Percentiles rank a stretch among this genome's conserved stretches.
phyloP scores from a whole-genome alignment of 2,797 vertebrate species.

The Trachurus trachurus region DNA sequence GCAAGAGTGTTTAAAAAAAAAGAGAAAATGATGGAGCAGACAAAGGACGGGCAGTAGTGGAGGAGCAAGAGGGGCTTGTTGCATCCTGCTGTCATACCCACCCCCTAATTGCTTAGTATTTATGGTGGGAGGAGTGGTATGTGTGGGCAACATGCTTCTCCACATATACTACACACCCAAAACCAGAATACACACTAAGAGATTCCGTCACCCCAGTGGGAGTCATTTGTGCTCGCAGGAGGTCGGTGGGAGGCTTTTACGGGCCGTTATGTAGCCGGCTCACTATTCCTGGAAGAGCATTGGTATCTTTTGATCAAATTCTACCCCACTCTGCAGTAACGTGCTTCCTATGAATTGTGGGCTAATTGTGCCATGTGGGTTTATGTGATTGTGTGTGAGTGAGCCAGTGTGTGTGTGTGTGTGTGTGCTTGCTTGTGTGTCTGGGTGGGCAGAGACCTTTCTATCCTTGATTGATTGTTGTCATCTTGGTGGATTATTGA shows the following conservation, averaged over 20 bases:
- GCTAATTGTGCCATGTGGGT: constrained; percentile 73
- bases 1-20: neutral
- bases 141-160: constrained; percentile 61
- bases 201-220: constrained; percentile 73
- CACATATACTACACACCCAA: constrained; percentile 64
- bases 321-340: constrained; percentile 78
- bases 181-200: constrained; percentile 71
- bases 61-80: constrained; percentile 58
- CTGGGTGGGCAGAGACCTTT: constrained; percentile 50
- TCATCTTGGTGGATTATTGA: constrained; percentile 80
- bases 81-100: constrained; percentile 59
- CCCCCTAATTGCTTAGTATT: constrained; percentile 70
- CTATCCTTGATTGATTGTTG: constrained; percentile 80
- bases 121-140: constrained; percentile 65
- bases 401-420: constrained; percentile 16
- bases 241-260: constrained; percentile 82
- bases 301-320: constrained; percentile 85
- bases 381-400: constrained; percentile 37
- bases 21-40: neutral
- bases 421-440: constrained; percentile 36
- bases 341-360: constrained; percentile 74
- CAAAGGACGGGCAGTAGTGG: constrained; percentile 11
- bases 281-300: constrained; percentile 81
- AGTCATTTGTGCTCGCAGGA: constrained; percentile 78
- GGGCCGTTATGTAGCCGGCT: constrained; percentile 69